A percentile compares a stretch with the other conserved stretches of the same genome.
Evolutionary conservation across 2,888 invertebrate species (phyloP).

Genomic region (Coelogynopora nodosa): DNA sequence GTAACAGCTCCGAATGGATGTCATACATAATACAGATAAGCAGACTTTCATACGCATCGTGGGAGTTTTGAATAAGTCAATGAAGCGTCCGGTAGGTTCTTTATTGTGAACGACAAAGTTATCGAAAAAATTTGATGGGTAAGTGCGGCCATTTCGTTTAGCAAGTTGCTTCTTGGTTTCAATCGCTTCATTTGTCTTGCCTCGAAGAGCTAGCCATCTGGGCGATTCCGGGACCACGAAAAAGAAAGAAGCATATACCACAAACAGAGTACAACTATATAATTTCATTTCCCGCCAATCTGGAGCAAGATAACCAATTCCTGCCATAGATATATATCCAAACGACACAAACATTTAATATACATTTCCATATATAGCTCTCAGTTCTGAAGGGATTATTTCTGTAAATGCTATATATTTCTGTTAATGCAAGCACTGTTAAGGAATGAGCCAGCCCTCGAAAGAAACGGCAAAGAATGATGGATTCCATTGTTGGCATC

Average conservation of each 20-base stretch:
- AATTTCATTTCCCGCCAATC: conserved; percentile 19
- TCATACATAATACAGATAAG: not conserved
- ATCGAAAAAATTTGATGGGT: not conserved
- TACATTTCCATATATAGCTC: conserved; percentile 15
- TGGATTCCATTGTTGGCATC: conserved; percentile 21
- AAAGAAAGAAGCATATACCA: conserved; percentile 16
- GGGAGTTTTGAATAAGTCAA: not conserved
- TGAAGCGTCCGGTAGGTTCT: conserved; percentile 8
- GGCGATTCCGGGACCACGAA: conserved; percentile 39
- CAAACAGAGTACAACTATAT: not conserved
- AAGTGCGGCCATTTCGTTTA: not conserved
- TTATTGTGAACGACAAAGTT: conserved; percentile 29
- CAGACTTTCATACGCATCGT: not conserved
- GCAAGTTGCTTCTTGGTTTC: not conserved
- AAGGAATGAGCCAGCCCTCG: not conserved
- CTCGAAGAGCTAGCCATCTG: conserved; percentile 31
- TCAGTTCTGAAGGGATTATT: conserved; percentile 9
- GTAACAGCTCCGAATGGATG: conserved; percentile 26
- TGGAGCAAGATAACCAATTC: not conserved
- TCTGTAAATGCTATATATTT: not conserved
- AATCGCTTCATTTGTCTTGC: conserved; percentile 13
- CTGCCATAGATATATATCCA: conserved; percentile 35
- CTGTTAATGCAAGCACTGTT: not conserved
- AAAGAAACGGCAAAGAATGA: not conserved
- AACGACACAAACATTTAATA: conserved; percentile 40